phyloP scores from a whole-genome alignment of 2,888 invertebrate genomes.

The Sminthurinus aureus region DNA sequence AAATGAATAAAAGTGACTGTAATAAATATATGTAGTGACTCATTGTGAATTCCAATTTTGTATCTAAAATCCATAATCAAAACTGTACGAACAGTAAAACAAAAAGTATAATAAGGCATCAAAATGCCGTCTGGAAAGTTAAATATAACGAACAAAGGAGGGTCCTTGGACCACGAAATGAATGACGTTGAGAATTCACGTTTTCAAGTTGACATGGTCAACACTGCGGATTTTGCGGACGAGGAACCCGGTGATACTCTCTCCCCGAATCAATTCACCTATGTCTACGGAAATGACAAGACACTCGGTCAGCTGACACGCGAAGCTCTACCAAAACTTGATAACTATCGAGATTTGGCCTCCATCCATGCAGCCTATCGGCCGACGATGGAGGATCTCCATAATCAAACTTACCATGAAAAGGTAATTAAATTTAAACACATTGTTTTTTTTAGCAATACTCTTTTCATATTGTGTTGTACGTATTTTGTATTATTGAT shows the following conservation, averaged over 20 bases:
- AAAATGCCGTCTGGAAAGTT: conserved; percentile 43
- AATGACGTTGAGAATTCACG: conserved; percentile 32
- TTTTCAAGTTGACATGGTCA: conserved; percentile 39
- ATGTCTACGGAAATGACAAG: conserved; percentile 59
- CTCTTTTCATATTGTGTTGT: no score
- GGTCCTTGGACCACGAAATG: conserved; percentile 19
- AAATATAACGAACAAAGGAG: conserved; percentile 25
- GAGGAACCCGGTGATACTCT: conserved; percentile 44
- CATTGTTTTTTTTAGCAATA: not conserved
- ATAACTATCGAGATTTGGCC: conserved; percentile 64
- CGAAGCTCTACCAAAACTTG: conserved; percentile 65
- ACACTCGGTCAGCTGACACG: conserved; percentile 72
- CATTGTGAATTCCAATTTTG: no score
- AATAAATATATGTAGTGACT: no score
- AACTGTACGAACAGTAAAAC: not conserved
- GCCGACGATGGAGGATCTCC: conserved; percentile 63
- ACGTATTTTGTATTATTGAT: no score
- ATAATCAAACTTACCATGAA: conserved; percentile 64
- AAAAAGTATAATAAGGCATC: no score
- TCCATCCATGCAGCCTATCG: conserved; percentile 61
- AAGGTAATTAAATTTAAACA: conserved; percentile 49
- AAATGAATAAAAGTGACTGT: no score
- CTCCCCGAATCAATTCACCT: conserved; percentile 48
- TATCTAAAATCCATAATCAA: not conserved
- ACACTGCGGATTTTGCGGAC: conserved; percentile 38